phyloP scores from a whole-genome alignment of 2,113 vertebrate species.

The Formicarius rufipectus region DNA sequence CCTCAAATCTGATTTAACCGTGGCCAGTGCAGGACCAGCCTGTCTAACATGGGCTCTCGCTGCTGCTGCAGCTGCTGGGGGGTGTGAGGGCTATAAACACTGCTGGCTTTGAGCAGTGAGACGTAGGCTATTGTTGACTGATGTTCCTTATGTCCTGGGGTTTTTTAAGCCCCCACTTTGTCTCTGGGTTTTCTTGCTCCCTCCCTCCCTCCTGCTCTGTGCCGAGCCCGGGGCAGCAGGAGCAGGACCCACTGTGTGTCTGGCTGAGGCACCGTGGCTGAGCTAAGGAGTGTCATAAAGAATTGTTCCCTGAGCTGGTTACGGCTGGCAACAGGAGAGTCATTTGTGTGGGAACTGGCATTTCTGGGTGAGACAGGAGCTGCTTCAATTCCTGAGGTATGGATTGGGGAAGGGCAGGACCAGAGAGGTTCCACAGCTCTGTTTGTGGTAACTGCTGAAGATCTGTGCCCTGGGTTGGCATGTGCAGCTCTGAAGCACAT shows the following conservation, averaged over 20 bases:
- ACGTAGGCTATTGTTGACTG: background rate
- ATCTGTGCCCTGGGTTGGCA: background rate
- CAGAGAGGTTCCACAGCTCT: background rate
- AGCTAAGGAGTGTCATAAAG: background rate
- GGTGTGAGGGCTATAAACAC: background rate
- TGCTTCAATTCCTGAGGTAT: background rate
- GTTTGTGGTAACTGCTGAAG: background rate
- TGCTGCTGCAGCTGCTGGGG: background rate
- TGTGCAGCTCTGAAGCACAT: background rate
- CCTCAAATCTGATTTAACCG: background rate
- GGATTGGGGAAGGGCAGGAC: background rate
- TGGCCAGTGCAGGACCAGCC: background rate
- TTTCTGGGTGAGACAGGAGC: background rate
- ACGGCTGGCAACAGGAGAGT: background rate
- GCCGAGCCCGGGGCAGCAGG: background rate
- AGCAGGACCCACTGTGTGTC: background rate
- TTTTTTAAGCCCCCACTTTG: background rate
- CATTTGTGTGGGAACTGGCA: background rate
- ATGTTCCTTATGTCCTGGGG: background rate
- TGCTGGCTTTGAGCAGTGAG: background rate
- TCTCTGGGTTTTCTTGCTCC: background rate
- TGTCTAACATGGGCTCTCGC: background rate
- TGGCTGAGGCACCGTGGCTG: background rate
- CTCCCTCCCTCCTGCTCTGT: background rate
- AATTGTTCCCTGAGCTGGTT: background rate